A percentile compares a stretch with the other conserved stretches of the same genome.
phyloP scores from a whole-genome alignment of 2,113 vertebrate genomes.

The Paratilapia polleni region DNA sequence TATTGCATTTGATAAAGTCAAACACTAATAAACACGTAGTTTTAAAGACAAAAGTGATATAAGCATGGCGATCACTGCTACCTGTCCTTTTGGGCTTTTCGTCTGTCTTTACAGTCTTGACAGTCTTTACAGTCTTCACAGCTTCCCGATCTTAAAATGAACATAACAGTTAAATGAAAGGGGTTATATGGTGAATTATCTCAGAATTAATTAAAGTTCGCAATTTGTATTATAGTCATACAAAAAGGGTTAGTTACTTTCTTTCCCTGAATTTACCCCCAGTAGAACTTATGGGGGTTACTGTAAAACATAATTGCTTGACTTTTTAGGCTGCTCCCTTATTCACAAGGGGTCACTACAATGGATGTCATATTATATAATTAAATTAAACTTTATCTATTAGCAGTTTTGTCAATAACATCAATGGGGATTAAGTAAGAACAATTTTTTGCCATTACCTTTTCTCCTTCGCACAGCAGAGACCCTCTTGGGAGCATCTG shows the following conservation, averaged over 20 bases:
- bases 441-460: conserved; percentile 31
- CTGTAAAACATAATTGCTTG: neutral
- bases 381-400: neutral
- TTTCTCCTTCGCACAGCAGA: conserved; percentile 56
- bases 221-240: neutral
- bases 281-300: neutral
- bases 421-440: neutral
- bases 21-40: rapidly evolving
- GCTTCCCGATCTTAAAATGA: conserved; percentile 39
- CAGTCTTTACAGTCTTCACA: conserved; percentile 20
- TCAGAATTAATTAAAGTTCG: neutral
- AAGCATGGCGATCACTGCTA: neutral
- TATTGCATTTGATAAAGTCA: neutral
- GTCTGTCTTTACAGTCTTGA: neutral
- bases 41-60: neutral
- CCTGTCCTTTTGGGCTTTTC: conserved; percentile 50
- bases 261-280: neutral
- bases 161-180: neutral
- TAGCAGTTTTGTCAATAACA: neutral
- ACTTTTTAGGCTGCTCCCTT: too few relatives aligned
- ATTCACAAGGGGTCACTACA: too few relatives aligned
- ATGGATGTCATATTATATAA: too few relatives aligned
- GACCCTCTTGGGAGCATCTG: conserved; percentile 53
- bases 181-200: neutral
- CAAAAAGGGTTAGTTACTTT: neutral